Percentiles rank a stretch among this genome's conserved stretches.
Conservation (phyloP, 2,113 vertebrate genomes). For the Petroica traversi region DNA sequence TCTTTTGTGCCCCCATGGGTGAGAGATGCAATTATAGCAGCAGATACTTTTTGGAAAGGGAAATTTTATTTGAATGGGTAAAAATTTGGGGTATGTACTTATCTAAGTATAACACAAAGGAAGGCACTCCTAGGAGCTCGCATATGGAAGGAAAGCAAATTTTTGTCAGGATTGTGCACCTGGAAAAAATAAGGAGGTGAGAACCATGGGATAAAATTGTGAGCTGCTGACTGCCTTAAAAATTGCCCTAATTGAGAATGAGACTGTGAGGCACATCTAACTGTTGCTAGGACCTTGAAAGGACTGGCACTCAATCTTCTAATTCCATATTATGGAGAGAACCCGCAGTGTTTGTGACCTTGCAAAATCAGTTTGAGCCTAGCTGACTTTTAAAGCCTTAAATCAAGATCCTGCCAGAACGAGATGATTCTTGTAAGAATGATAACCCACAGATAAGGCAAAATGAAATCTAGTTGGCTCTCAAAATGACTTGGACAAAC, state of each 20-base stretch:
- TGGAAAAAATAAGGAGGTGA: conserved; percentile 38
- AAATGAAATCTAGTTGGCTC: conserved; percentile 67
- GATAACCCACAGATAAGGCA: conserved; percentile 72
- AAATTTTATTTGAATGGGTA: neutral
- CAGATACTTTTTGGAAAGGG: neutral
- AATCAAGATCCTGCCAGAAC: conserved; percentile 72
- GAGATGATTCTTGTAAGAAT: conserved; percentile 68
- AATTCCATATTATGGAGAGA: conserved; percentile 54
- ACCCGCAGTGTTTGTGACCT: conserved; percentile 59
- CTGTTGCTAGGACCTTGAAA: conserved; percentile 17
- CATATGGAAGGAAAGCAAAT: neutral
- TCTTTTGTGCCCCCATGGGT: neutral
- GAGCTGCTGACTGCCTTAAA: conserved; percentile 43
- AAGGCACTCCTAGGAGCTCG: neutral
- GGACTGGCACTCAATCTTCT: conserved; percentile 38
- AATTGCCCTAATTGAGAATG: conserved; percentile 47
- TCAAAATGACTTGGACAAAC: conserved; percentile 58
- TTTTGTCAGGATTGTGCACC: neutral
- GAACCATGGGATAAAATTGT: conserved; percentile 4
- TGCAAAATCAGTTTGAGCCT: conserved; percentile 72
- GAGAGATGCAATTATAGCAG: neutral
- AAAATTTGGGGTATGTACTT: neutral
- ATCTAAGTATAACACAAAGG: neutral
- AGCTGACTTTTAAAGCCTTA: conserved; percentile 68
- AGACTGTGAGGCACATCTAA: conserved; percentile 29